A percentile compares a stretch with the other conserved stretches of the same genome.
phyloP scores from a whole-genome alignment of 2,113 vertebrate species.

The Eulemur macaco region DNA sequence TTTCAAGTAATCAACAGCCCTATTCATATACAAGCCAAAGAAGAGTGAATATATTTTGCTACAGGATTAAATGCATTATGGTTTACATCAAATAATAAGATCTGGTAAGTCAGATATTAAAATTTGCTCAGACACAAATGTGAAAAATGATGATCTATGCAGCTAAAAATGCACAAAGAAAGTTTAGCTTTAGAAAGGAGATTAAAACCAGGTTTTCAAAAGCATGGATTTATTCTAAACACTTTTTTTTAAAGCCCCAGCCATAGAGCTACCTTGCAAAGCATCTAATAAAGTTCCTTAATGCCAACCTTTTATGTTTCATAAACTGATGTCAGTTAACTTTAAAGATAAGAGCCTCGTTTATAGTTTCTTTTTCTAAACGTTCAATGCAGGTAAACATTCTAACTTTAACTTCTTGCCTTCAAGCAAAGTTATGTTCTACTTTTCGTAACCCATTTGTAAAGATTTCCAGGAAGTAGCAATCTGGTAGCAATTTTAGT shows the following conservation, averaged over 20 bases:
- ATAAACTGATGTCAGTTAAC: constrained; percentile 24
- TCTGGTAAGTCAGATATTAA: constrained; percentile 5
- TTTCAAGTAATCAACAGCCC: constrained; percentile 42
- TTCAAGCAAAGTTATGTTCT: constrained; percentile 66
- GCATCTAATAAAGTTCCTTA: background rate
- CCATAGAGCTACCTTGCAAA: background rate
- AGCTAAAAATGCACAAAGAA: background rate
- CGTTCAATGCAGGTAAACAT: constrained; percentile 53
- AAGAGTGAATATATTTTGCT: background rate
- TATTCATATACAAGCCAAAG: constrained; percentile 47
- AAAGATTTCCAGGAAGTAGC: constrained; percentile 60
- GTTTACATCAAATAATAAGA: constrained; percentile 2
- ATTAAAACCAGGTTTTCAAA: constrained; percentile 38
- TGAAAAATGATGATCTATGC: constrained; percentile 40
- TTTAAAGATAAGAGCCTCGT: constrained; percentile 19
- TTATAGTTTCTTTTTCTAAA: constrained; percentile 61
- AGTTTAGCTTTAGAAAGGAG: background rate
- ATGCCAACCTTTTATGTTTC: constrained; percentile 9
- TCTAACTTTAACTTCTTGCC: constrained; percentile 63
- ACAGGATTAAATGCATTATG: constrained; percentile 19
- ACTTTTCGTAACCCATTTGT: constrained; percentile 64
- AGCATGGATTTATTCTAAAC: constrained; percentile 10
- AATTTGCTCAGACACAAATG: background rate
- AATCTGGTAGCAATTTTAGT: constrained; percentile 62
- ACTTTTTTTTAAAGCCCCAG: background rate